Conservation (phyloP, 92 coral and sea anemone genomes). For the Porites cylindrica region DNA sequence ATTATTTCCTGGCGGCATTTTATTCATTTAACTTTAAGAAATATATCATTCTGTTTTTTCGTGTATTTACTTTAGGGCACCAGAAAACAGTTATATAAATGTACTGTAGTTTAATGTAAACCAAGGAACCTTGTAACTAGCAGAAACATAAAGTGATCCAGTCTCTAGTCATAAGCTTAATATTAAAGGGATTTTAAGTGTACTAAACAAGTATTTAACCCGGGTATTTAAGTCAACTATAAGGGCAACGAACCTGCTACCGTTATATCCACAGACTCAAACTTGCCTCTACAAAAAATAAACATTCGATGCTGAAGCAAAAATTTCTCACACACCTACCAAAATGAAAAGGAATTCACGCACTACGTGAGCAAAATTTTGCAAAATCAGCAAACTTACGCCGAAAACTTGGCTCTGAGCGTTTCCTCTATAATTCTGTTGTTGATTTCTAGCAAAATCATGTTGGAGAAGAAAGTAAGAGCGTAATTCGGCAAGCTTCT, state of each 20-base stretch:
- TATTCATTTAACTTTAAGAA: too few relatives aligned
- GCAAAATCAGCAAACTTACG: conserved; percentile 65
- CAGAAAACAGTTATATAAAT: too few relatives aligned
- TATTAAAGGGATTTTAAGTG: too few relatives aligned
- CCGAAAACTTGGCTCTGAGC: conserved; percentile 82
- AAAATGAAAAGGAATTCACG: not conserved
- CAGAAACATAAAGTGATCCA: too few relatives aligned
- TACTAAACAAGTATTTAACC: too few relatives aligned
- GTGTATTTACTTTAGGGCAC: too few relatives aligned
- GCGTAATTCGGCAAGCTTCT: conserved; percentile 20
- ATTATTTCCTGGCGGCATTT: too few relatives aligned
- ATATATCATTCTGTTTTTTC: too few relatives aligned
- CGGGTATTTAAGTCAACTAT: not conserved
- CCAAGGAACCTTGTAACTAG: too few relatives aligned
- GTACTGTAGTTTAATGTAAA: too few relatives aligned
- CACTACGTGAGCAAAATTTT: not conserved
- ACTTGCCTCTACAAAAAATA: conserved; percentile 81
- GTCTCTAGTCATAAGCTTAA: too few relatives aligned
- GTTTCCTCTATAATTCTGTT: conserved; percentile 92
- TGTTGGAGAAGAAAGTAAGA: conserved; percentile 49
- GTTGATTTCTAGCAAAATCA: conserved; percentile 95
- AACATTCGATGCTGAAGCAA: not conserved
- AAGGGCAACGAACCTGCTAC: conserved; percentile 85
- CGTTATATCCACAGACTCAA: conserved; percentile 94
- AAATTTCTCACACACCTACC: not conserved